These are phyloP conservation scores for Crocodylus rhombifer DNA, from an alignment of 2,797 vertebrate species.

Conservation along the genomic window DNA sequence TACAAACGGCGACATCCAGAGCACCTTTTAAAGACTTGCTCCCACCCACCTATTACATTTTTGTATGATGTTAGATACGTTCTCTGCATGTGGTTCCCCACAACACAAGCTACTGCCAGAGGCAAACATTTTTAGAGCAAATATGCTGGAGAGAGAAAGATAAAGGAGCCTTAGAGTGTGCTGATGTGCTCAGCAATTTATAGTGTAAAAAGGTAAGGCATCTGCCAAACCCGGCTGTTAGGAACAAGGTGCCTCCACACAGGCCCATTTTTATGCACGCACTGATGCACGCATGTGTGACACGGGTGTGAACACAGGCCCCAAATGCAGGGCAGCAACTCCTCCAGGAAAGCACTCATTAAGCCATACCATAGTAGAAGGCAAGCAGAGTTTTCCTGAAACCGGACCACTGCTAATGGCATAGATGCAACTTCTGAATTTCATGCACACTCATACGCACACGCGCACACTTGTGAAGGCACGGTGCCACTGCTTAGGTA, in stretches of 20 bases:
- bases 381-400: constrained; percentile 33
- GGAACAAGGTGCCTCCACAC: constrained; percentile 22
- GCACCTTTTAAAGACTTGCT: constrained; percentile 26
- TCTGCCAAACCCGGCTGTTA: constrained; percentile 29
- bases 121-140: constrained; percentile 54
- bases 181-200: constrained; percentile 21
- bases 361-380: constrained; percentile 33
- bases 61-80: constrained; percentile 1
- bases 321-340: background rate
- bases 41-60: constrained; percentile 15
- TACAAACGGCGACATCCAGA: constrained; percentile 7
- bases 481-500: background rate
- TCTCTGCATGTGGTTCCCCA: constrained; percentile 35
- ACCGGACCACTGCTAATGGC: background rate
- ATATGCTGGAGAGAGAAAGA: constrained; percentile 36
- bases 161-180: background rate
- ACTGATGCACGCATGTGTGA: background rate
- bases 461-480: background rate
- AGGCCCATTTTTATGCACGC: background rate
- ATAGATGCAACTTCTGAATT: background rate
- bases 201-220: background rate
- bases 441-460: accelerated
- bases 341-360: constrained; percentile 18
- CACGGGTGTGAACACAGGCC: background rate
- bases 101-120: constrained; percentile 42